A percentile compares a stretch with the other conserved stretches of the same genome.
These are phyloP conservation scores for zebrafish (Danio rerio) DNA, from an alignment of 2,113 vertebrate species.

Conservation along the genomic window DNA sequence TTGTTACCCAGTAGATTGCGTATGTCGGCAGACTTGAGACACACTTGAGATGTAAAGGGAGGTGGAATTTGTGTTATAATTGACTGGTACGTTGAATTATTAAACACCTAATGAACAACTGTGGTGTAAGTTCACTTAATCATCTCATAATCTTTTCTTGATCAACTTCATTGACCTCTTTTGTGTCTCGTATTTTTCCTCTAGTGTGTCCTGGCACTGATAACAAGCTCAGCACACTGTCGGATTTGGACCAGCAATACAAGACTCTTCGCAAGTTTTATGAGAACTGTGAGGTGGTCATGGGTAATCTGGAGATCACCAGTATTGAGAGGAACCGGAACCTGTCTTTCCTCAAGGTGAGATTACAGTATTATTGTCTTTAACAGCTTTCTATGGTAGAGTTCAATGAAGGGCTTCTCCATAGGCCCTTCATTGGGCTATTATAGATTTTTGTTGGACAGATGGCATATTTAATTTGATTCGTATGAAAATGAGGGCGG, in stretches of 20 bases:
- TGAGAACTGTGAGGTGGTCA: slow-evolving; percentile 97
- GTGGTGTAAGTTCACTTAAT: too few relatives aligned
- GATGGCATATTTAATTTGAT: not conserved
- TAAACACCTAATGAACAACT: too few relatives aligned
- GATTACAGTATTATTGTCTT: not conserved
- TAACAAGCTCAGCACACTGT: slow-evolving; percentile 97
- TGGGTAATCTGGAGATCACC: slow-evolving; percentile 99
- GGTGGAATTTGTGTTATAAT: too few relatives aligned
- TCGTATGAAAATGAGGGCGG: too few relatives aligned
- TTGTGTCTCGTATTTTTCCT: slow-evolving; percentile 42
- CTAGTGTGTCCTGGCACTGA: slow-evolving; percentile 94
- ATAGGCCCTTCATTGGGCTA: too few relatives aligned
- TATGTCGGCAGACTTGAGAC: too few relatives aligned
- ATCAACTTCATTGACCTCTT: too few relatives aligned
- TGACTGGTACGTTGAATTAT: too few relatives aligned
- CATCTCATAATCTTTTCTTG: too few relatives aligned
- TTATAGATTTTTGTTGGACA: not conserved
- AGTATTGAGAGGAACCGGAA: slow-evolving; percentile 94
- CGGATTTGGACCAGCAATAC: slow-evolving; percentile 96
- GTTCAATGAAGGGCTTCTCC: not conserved
- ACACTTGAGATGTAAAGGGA: too few relatives aligned
- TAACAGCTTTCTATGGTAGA: not conserved
- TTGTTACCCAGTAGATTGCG: too few relatives aligned
- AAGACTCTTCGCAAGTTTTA: slow-evolving; percentile 94
- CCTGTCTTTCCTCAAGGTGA: slow-evolving; percentile 94